Evolutionary conservation across 1,140 invertebrate species (phyloP), one percentile per base, ranked within the genome.

Genomic region (Caerostris extrusa): DNA sequence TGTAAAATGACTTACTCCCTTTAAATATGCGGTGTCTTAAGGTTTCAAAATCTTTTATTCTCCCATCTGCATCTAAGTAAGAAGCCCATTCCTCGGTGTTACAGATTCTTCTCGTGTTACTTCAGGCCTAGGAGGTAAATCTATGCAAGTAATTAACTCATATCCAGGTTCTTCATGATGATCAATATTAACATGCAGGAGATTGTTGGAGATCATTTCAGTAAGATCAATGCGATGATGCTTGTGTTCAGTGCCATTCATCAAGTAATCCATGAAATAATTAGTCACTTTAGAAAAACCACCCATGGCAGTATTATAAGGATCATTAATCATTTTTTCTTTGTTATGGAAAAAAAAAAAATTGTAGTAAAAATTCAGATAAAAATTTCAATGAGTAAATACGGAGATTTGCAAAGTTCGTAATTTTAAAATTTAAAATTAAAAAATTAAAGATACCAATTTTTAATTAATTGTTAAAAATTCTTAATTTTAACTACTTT

Each of bases 281-380:
- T 98, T 98, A 56, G 98, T 97, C 53, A 98, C 96, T 96, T 98
- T 98, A 55, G 98, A 97, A 96, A 98, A 98, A 7, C 98, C 97
- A 95, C 97, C 97, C 95, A 98, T 95, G 8, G 98, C 98, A 3
- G 98, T 97, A 95, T 97, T 97, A 95, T 98, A 98, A 0, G 98
- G 98, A 95, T 98, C 97, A 95, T 97, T 95, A 85, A 96, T 95
- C 94, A 96, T 96, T 95, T 96, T 96, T n/a, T n/a, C n/a, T n/a
- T 96, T 96, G 95, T 94, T 95, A 88, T 94, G 81, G 94, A 87
- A 93, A 83, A 34, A 34, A n/a, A 34, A 34, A 34, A 34, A 34
- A 34, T 34, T 34, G 34, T 34, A 34, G 34, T 34, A 34, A 34
- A 34, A 34, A 34, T 34, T 34, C 34, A 34, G 34, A 34, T 34